Evolutionary conservation across 2,113 vertebrate genomes (phyloP), one percentile per base, ranked within the genome.

Genomic region (Helogale parvula): DNA sequence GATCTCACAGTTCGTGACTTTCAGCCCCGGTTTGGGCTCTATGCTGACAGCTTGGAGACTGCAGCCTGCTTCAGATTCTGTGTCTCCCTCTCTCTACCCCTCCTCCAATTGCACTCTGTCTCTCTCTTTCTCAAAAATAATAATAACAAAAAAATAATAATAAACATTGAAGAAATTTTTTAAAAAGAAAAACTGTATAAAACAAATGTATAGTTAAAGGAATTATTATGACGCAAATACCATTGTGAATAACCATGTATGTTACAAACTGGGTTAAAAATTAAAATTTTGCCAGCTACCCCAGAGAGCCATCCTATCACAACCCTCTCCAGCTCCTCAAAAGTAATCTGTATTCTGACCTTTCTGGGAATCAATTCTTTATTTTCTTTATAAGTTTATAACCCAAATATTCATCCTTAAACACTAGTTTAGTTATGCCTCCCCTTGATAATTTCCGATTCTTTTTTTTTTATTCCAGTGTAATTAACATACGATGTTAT

Each of bases 181-280:
- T 68, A 17, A 69, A 69, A 69, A 69, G 87, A 66, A 90, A 96
- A 94, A 86, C 23, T 16, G 11, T 57, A 69, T 63, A 77, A 94
- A 88, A 33, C 45, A 81, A 90, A 91, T 45, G 8, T 66, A 33
- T 66, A 86, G n/a, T 12, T 91, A 89, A 82, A 71, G 13, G 21
- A 79, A 95, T 95, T 92, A 57, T 83, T 79, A 66, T 82, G 5
- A 96, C 21, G 47, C 16, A 85, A 96, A 89, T 50, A 96, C 12
- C 7, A 4, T 76, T 66, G 17, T 35, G 85, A 84, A 35, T 5
- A 96, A 88, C 10, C 10, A 81, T 3, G 2, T 88, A 88, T 25
- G 9, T 74, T 74, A 66, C 63, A 81, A 86, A 60, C 2, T 86
- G 94, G 10, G 5, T 72, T 84, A 87, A 72, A 89, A 84, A 54